Evolutionary conservation across 2,888 invertebrate species (phyloP).

Genomic region (Xylota segnis): DNA sequence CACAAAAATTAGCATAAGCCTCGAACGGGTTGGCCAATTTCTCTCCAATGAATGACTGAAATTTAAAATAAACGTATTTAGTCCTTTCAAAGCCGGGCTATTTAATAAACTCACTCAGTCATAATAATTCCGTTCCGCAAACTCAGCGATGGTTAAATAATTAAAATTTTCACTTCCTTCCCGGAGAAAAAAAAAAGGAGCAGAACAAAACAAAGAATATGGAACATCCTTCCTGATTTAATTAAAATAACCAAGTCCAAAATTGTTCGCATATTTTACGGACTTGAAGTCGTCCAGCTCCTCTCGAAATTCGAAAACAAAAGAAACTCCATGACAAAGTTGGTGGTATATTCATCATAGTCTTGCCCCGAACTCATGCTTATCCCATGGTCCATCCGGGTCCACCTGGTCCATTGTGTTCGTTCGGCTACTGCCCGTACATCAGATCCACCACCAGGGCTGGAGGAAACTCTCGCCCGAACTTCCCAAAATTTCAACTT

Average conservation of each 20-base stretch:
- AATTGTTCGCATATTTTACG: slow-evolving; percentile 73
- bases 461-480: slow-evolving; percentile 36
- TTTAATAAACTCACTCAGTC: slow-evolving; percentile 42
- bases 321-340: slow-evolving; percentile 18
- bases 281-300: slow-evolving; percentile 22
- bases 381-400: slow-evolving; percentile 6
- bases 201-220: slow-evolving; percentile 5
- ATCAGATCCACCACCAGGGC: slow-evolving; percentile 18
- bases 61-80: not conserved
- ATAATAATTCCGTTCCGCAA: slow-evolving; percentile 35
- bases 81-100: not conserved
- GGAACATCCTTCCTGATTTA: slow-evolving; percentile 49
- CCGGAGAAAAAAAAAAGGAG: not conserved
- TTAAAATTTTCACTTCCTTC: slow-evolving; percentile 24
- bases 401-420: slow-evolving; percentile 56
- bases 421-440: not conserved
- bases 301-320: slow-evolving; percentile 35
- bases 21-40: not conserved
- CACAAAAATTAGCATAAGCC: not conserved
- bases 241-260: slow-evolving; percentile 65
- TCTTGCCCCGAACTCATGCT: not conserved
- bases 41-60: not conserved
- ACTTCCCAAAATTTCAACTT: slow-evolving; percentile 46
- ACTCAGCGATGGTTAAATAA: slow-evolving; percentile 21
- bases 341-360: slow-evolving; percentile 20